Percentiles rank a stretch among this genome's conserved stretches.
Conservation (phyloP, 2,888 invertebrate genomes). For the Pristionchus japonicus region DNA sequence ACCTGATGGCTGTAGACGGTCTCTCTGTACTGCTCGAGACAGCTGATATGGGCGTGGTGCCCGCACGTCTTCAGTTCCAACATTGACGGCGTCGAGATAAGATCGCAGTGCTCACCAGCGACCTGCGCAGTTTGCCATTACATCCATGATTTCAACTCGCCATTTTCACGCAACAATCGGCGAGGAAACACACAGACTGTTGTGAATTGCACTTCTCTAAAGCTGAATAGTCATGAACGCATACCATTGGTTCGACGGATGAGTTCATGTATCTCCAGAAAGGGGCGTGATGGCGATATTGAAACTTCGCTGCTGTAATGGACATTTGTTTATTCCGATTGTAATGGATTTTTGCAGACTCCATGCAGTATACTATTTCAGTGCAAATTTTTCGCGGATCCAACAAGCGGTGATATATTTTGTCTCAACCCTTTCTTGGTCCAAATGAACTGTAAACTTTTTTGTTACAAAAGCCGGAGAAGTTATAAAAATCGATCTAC, state of each 20-base stretch:
- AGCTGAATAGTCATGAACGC: not conserved
- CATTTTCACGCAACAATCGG: not conserved
- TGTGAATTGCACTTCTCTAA: not conserved
- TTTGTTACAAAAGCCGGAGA: too few relatives aligned
- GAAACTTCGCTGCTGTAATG: not conserved
- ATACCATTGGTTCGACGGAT: not conserved
- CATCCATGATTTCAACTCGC: not conserved
- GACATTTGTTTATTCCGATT: too few relatives aligned
- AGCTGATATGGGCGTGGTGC: conserved; percentile 94
- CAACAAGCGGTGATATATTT: too few relatives aligned
- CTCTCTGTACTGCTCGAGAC: conserved; percentile 90
- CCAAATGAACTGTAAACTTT: too few relatives aligned
- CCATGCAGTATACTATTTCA: too few relatives aligned
- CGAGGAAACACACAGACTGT: too few relatives aligned
- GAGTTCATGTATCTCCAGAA: not conserved
- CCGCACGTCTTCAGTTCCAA: conserved; percentile 92
- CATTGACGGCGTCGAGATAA: not conserved
- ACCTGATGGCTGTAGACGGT: not conserved
- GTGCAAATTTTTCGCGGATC: too few relatives aligned
- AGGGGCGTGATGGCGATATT: not conserved
- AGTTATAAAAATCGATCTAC: too few relatives aligned
- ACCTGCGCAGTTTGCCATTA: too few relatives aligned
- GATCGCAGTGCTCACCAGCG: conserved; percentile 7
- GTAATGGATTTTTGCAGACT: too few relatives aligned
- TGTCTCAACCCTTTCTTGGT: too few relatives aligned